These are phyloP conservation scores for Bombus superbus DNA, from an alignment of 1,140 invertebrate species.

Conservation along the genomic window DNA sequence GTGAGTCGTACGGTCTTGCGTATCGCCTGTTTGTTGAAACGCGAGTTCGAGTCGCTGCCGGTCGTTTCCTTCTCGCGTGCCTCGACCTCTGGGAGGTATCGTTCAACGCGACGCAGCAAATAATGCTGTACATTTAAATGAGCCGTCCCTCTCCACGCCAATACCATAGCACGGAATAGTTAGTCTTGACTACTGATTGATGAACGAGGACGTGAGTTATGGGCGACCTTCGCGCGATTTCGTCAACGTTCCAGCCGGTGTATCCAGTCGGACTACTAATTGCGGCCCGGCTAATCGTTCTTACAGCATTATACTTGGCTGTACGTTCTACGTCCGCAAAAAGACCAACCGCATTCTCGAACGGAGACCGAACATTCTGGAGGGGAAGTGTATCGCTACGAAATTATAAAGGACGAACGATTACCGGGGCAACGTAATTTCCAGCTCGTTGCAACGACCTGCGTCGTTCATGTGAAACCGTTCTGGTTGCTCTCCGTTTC, in stretches of 20 bases:
- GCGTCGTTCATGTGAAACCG: not conserved
- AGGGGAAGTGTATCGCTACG: not conserved
- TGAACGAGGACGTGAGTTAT: slow-evolving; percentile 37
- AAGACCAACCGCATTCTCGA: not conserved
- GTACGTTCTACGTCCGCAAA: too few relatives aligned
- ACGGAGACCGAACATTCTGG: not conserved
- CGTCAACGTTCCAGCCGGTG: slow-evolving; percentile 29
- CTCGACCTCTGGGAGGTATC: slow-evolving; percentile 32
- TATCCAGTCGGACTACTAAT: slow-evolving; percentile 37
- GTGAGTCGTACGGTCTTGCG: too few relatives aligned
- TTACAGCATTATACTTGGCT: not conserved
- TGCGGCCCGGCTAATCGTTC: slow-evolving; percentile 29
- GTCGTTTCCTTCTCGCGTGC: slow-evolving; percentile 19
- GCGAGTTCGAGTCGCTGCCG: not conserved
- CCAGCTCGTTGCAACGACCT: not conserved
- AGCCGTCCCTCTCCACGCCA: not conserved
- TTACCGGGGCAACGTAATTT: slow-evolving; percentile 29
- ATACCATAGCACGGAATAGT: slow-evolving; percentile 34
- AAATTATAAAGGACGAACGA: slow-evolving; percentile 31
- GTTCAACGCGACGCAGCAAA: slow-evolving; percentile 39
- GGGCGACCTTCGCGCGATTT: slow-evolving; percentile 55
- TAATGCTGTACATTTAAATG: slow-evolving; percentile 55
- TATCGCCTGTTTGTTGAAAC: too few relatives aligned
- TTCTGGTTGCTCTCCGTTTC: not conserved
- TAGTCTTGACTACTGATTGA: slow-evolving; percentile 28